These are phyloP conservation scores for Cliona cf. orientalis DNA, from an alignment of 37 sponge, comb jelly and placozoan species.

Conservation along the genomic window DNA sequence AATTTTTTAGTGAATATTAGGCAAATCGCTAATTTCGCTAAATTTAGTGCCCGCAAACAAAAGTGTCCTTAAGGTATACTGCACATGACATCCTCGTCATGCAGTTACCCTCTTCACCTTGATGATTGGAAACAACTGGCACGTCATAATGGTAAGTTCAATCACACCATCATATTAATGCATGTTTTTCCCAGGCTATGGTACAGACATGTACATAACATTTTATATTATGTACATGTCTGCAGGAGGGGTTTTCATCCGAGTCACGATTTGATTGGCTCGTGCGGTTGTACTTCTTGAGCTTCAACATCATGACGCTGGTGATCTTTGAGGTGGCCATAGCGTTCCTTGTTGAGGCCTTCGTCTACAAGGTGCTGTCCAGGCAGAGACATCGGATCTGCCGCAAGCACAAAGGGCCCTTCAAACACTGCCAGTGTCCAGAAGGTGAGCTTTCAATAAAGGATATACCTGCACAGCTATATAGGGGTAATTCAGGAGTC, in stretches of 20 bases:
- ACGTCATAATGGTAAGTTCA: not conserved
- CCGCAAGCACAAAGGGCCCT: not conserved
- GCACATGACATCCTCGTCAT: no score
- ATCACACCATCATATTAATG: not conserved
- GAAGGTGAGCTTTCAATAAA: no score
- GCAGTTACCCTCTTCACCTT: constrained; percentile 85
- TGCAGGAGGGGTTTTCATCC: constrained; percentile 73
- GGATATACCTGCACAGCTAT: no score
- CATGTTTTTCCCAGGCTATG: not conserved
- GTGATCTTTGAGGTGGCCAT: constrained; percentile 76
- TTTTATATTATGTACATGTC: not conserved
- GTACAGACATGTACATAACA: no score
- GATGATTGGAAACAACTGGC: constrained; percentile 91
- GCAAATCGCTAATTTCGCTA: no score
- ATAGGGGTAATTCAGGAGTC: no score
- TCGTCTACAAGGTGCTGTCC: constrained; percentile 42
- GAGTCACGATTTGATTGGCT: constrained; percentile 3
- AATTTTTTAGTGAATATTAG: no score
- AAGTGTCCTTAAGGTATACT: no score
- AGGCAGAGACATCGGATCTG: not conserved
- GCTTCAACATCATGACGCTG: constrained; percentile 54
- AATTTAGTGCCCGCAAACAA: no score
- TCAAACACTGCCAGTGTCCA: not conserved
- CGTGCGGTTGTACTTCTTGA: constrained; percentile 70
- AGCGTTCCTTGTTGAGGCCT: constrained; percentile 79